phyloP scores from a whole-genome alignment of 1,140 invertebrate genomes.

The Tenebrio molitor region DNA sequence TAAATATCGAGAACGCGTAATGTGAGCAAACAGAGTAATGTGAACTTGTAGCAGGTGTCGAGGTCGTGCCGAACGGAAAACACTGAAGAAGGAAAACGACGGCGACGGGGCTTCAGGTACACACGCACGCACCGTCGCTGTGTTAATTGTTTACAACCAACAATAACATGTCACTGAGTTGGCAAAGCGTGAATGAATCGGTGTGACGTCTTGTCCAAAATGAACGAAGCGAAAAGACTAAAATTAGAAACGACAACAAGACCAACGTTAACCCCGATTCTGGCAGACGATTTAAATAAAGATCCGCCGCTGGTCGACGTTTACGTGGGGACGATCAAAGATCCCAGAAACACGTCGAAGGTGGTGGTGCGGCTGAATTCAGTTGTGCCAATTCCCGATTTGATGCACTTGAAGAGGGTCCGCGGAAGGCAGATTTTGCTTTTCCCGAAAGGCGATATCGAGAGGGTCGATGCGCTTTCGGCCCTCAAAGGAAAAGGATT shows the following conservation, averaged over 20 bases:
- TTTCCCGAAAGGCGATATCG: constrained; percentile 64
- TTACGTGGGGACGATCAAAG: constrained; percentile 72
- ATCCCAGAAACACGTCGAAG: constrained; percentile 75
- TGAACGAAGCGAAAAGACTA: constrained; percentile 50
- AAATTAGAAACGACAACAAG: constrained; percentile 49
- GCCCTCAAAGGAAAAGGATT: constrained; percentile 69
- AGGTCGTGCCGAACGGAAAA: constrained; percentile 13
- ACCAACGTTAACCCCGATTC: constrained; percentile 63
- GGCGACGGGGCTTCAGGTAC: too few species aligned
- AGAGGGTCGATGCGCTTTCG: constrained; percentile 65
- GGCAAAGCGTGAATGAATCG: constrained; percentile 16
- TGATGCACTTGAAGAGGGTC: constrained; percentile 83
- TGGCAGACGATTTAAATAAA: constrained; percentile 69
- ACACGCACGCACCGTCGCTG: too few species aligned
- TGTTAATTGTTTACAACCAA: background rate
- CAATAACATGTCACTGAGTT: constrained; percentile 18
- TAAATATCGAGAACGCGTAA: background rate
- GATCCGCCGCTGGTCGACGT: constrained; percentile 71
- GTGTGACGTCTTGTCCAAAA: constrained; percentile 20
- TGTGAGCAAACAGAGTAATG: constrained; percentile 31
- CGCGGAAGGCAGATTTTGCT: constrained; percentile 74
- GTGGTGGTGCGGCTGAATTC: constrained; percentile 73
- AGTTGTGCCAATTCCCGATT: constrained; percentile 71
- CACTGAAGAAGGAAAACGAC: background rate
- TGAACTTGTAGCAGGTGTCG: constrained; percentile 41